Evolutionary conservation across 1,140 invertebrate genomes (phyloP).

Genomic region (Drosophila pruinosa): DNA sequence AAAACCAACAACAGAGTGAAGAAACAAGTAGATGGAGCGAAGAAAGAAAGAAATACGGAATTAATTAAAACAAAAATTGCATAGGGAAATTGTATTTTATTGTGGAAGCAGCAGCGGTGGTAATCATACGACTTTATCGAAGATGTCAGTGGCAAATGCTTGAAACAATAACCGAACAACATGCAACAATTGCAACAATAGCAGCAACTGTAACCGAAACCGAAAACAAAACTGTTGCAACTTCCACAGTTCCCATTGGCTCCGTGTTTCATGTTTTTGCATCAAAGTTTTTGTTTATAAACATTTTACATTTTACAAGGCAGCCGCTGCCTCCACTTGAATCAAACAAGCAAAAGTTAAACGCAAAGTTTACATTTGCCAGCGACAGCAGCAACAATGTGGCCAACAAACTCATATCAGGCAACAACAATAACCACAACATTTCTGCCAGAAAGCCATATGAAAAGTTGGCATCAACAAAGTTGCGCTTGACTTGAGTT

Average conservation of each 20-base stretch:
- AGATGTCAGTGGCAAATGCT: slow-evolving; percentile 41
- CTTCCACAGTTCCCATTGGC: slow-evolving; percentile 5
- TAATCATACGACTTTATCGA: slow-evolving; percentile 14
- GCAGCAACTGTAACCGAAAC: slow-evolving; percentile 14
- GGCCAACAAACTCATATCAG: slow-evolving; percentile 2
- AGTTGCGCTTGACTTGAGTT: background rate
- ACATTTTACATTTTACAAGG: slow-evolving; percentile 65
- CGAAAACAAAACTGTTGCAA: slow-evolving; percentile 10
- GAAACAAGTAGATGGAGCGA: background rate
- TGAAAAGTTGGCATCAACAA: slow-evolving; percentile 7
- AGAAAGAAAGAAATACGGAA: slow-evolving; percentile 49
- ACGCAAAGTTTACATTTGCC: slow-evolving; percentile 55
- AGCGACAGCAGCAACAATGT: slow-evolving; percentile 29
- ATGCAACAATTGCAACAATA: slow-evolving; percentile 20
- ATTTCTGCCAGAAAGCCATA: background rate
- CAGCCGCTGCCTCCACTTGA: slow-evolving; percentile 59
- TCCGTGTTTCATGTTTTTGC: slow-evolving; percentile 34
- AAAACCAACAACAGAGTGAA: slow-evolving; percentile 5
- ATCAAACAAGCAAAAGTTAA: slow-evolving; percentile 74
- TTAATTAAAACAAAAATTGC: slow-evolving; percentile 75
- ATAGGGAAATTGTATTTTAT: slow-evolving; percentile 64
- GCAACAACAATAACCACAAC: background rate
- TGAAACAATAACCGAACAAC: slow-evolving; percentile 57
- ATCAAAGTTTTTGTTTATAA: slow-evolving; percentile 62
- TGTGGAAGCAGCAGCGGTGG: slow-evolving; percentile 18